Evolutionary conservation across 2,888 invertebrate species (phyloP), one percentile per base, ranked within the genome.

Genomic region (Cerceris ruficornis): DNA sequence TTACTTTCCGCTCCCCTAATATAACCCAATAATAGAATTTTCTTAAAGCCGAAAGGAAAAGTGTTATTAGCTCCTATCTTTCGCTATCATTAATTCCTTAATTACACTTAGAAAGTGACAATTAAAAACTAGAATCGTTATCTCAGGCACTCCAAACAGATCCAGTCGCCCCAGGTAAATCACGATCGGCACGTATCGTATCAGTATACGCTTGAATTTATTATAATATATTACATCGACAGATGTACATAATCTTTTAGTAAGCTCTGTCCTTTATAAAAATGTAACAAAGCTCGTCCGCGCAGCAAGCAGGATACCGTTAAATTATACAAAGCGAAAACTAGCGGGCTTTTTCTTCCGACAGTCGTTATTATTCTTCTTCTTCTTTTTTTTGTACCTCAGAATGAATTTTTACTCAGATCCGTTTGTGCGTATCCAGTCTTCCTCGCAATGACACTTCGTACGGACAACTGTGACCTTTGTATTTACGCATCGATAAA

Each of bases 181-280:
- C 28, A 28, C 28, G 28, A 28, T 2, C 6, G 28, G 7, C 7
- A 57, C n/a, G 39, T 17, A 39, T 57, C 39, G 17, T 57, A 28
- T 46, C 28, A 39, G 64, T 73, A 77, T 80, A 70, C 58, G 65
- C 50, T 61, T 80, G 43, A 69, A 66, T 79, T 79, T 72, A 77
- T 77, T 79, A 49, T 72, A 76, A 89, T 88, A 88, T 87, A 88
- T 89, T 90, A 85, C 87, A 84, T 85, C 79, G 84, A 84, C 82
- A 85, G 75, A 86, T 88, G 84, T 88, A 87, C 86, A 88, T 86
- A 85, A 87, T 84, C 82, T 84, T 61, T 83, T 42, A 11, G 86
- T 85, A 89, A 88, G 88, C 90, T 85, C 84, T 87, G 87, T 89
- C 84, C 86, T 91, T 91, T 91, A 92, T 92, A 91, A 92, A 92